Conservation (phyloP, 2,888 invertebrate species). For the Melipona beecheii region DNA sequence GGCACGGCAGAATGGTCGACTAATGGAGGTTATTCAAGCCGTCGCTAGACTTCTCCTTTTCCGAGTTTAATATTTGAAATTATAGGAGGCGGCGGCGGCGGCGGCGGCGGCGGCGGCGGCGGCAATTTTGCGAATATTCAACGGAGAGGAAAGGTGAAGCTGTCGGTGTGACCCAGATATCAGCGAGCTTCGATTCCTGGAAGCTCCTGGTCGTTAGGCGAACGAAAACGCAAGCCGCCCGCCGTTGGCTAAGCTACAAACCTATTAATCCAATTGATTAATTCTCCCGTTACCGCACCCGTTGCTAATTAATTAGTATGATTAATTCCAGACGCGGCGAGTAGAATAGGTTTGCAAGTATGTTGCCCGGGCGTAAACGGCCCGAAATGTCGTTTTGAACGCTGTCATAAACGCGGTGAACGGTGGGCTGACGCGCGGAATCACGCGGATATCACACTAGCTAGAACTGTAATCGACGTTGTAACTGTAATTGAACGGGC, state of each 20-base stretch:
- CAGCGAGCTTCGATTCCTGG: constrained; percentile 9
- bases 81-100: constrained; percentile 27
- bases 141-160: constrained; percentile 3
- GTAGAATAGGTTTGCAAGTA: background rate
- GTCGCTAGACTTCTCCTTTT: constrained; percentile 19
- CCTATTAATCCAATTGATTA: constrained; percentile 18
- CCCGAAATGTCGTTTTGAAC: background rate
- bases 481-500: no score
- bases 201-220: constrained; percentile 13
- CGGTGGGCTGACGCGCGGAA: background rate
- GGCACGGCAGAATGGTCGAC: background rate
- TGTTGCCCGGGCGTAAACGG: background rate
- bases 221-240: constrained; percentile 20
- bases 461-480: no score
- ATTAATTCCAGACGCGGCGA: background rate
- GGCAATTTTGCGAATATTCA: constrained; percentile 29
- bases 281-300: background rate
- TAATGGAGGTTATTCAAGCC: constrained; percentile 25
- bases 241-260: background rate
- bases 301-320: background rate
- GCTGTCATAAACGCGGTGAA: background rate
- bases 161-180: constrained; percentile 19
- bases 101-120: no score
- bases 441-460: background rate
- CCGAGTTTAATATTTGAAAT: constrained; percentile 34